A percentile compares a stretch with the other conserved stretches of the same genome.
These are phyloP conservation scores for Strigops habroptila DNA, from an alignment of 2,113 vertebrate genomes.

Conservation along the genomic window DNA sequence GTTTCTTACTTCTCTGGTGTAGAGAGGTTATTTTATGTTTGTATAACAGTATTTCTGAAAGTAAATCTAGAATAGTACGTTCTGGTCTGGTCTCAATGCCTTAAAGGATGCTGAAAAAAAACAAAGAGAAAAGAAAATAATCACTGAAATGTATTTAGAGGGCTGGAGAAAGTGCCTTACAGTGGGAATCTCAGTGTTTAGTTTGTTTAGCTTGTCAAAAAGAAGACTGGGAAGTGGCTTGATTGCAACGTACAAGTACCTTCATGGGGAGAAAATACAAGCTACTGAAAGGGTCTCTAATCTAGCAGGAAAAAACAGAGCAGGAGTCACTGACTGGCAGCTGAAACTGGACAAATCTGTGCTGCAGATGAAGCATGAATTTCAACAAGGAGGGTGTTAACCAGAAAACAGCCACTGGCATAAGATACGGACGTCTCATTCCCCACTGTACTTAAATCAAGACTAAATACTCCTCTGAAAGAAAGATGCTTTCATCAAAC, in stretches of 20 bases:
- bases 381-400: neutral
- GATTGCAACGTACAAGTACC: neutral
- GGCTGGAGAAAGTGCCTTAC: neutral
- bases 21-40: neutral
- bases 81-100: neutral
- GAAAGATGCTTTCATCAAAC: neutral
- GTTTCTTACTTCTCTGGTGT: neutral
- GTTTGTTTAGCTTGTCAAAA: neutral
- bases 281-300: neutral
- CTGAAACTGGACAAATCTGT: neutral
- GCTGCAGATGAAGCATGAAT: neutral
- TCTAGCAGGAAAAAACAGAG: neutral
- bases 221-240: neutral
- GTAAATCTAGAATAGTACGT: neutral
- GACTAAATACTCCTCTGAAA: neutral
- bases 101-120: neutral
- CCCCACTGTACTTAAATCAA: neutral
- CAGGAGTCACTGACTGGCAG: neutral
- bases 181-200: neutral
- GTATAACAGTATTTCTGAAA: neutral
- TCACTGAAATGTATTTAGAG: neutral
- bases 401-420: neutral
- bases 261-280: neutral
- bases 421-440: neutral
- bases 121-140: neutral